phyloP scores from a whole-genome alignment of 2,113 vertebrate genomes.

The Zosterops hypoxanthus region DNA sequence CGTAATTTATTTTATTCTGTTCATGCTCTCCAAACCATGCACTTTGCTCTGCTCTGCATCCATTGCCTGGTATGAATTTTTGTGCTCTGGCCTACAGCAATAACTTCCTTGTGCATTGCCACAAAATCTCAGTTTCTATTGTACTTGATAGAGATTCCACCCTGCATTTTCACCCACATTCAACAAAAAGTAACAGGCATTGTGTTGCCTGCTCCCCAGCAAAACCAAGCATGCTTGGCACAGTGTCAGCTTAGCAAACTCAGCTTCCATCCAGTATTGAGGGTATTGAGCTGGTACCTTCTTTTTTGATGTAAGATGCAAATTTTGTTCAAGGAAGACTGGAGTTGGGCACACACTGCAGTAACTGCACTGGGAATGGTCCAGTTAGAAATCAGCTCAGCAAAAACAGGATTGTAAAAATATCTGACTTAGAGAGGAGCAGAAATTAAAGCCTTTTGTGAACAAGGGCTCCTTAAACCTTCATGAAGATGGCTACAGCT shows the following conservation, averaged over 20 bases:
- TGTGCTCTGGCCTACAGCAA: slow-evolving; percentile 37
- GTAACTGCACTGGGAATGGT: neutral
- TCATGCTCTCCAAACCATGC: slow-evolving; percentile 27
- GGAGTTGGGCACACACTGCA: neutral
- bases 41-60: slow-evolving; percentile 52
- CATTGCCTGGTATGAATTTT: slow-evolving; percentile 54
- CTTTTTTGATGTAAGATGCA: neutral
- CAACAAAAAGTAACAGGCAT: neutral
- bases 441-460: neutral
- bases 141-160: neutral
- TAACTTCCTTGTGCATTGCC: neutral
- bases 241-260: neutral
- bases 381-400: neutral
- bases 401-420: neutral
- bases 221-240: neutral
- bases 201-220: neutral
- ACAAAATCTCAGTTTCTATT: neutral
- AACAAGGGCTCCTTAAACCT: neutral
- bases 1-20: neutral
- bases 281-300: neutral
- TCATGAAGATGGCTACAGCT: neutral
- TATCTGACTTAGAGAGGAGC: neutral
- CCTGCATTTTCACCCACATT: neutral
- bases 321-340: neutral
- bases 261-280: neutral